Conservation (phyloP, 2,888 invertebrate species). For the Lysandra coridon region DNA sequence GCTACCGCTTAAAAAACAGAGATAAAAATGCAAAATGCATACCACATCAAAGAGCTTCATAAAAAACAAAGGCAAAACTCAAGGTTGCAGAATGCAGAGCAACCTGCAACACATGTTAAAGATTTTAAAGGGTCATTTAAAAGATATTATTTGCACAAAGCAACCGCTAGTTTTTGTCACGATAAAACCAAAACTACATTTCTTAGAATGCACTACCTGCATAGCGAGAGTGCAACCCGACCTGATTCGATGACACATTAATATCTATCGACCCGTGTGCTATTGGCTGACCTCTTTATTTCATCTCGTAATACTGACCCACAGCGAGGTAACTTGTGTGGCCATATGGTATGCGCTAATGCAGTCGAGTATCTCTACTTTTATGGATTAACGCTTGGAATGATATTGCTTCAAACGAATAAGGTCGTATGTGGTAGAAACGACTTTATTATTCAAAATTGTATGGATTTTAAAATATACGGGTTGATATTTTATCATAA, state of each 20-base stretch:
- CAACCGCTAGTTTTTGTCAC: conserved; percentile 15
- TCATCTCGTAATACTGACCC: conserved; percentile 61
- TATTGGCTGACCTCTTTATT: conserved; percentile 56
- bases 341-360: conserved; percentile 51
- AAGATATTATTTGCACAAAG: conserved; percentile 22
- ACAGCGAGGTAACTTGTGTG: conserved; percentile 53
- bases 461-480: neutral
- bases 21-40: neutral
- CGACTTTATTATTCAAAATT: neutral
- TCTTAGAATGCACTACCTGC: conserved; percentile 75
- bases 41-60: neutral
- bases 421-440: neutral
- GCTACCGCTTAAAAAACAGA: neutral
- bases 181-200: conserved; percentile 40
- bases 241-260: conserved; percentile 54
- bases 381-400: conserved; percentile 36
- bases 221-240: conserved; percentile 49
- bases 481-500: too few relatives aligned
- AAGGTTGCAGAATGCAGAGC: neutral
- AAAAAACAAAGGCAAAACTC: neutral
- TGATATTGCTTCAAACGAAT: conserved; percentile 22
- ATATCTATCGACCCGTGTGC: conserved; percentile 49
- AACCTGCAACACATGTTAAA: conserved; percentile 1
- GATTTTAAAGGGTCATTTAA: conserved; percentile 24
- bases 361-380: conserved; percentile 36